Percentiles rank a stretch among this genome's conserved stretches.
phyloP scores from a whole-genome alignment of 2,113 vertebrate species.

The Oreochromis aureus region DNA sequence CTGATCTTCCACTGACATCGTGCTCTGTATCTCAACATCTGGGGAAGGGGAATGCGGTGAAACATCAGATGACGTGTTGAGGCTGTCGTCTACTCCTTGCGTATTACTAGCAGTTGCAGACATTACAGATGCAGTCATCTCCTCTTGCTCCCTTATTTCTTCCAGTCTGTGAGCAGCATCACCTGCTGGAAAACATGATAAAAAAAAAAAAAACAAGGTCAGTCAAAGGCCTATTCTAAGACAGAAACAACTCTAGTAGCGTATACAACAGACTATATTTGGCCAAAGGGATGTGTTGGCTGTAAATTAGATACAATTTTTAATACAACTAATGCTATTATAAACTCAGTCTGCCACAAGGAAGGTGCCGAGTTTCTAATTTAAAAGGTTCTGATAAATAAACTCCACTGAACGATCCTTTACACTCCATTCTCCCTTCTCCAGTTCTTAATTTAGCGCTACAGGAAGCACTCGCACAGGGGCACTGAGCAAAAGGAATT shows the following conservation, averaged over 20 bases:
- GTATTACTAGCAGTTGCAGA: conserved; percentile 33
- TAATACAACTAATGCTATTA: background rate
- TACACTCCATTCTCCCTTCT: background rate
- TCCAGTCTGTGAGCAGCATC: conserved; percentile 72
- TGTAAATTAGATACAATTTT: background rate
- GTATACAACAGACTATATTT: background rate
- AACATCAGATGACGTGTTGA: conserved; percentile 46
- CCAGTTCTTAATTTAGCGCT: conserved; percentile 30
- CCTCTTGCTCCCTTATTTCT: conserved; percentile 87
- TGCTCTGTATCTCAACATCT: conserved; percentile 26
- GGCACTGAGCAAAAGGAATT: conserved; percentile 45
- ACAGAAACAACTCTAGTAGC: background rate
- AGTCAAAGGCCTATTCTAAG: background rate
- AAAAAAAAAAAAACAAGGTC: background rate
- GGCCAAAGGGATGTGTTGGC: background rate
- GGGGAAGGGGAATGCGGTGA: conserved; percentile 46
- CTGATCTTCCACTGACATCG: conserved; percentile 33
- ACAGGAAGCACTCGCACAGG: conserved; percentile 25
- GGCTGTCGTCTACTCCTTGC: conserved; percentile 52
- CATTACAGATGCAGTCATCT: conserved; percentile 53
- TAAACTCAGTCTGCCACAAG: background rate
- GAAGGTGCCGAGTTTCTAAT: background rate
- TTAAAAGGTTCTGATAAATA: background rate
- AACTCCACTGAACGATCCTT: conserved; percentile 28
- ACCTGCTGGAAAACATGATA: conserved; percentile 37